Base-by-base conservation (phyloP, 2,113 vertebrate species). In the Panthera uncia region DNA sequence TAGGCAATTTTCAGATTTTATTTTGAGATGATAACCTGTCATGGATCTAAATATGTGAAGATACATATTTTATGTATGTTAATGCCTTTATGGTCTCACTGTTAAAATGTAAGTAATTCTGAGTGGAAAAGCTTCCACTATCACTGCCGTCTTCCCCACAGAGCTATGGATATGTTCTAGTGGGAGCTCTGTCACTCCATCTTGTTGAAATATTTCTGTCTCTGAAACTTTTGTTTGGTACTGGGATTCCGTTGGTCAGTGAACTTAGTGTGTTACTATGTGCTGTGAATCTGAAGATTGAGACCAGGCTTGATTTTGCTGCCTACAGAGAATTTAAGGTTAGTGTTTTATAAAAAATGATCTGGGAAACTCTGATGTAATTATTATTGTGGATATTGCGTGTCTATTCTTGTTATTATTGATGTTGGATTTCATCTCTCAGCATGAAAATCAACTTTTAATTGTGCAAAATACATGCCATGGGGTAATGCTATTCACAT, bases 41-140 rank as follows among this genome's bases (percentile, higher is more conserved):
- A 97, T 97, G 92, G 90, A 78, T 97, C 61, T 96, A 97, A 98
- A 94, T n/a, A 98, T 93, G 76, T 85, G 84, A 96, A 95, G 73
- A 96, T 98, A 94, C 97, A 95, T 98, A 96, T 92, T 98, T 98
- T 97, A 97, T 98, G 90, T 7, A 94, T 66, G 82, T 96, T 97
- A 98, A 97, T 98, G 96, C 74, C 38, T 97, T 98, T 97, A 96
- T 97, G 76, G 73, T 61, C 88, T 98, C 71, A 38, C 57, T 94
- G 93, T 82, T 96, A 94, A 97, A 97, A 93, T 89, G 81, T 82
- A 93, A 90, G 91, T 97, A 97, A 95, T 96, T 88, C 81, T 82
- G n/a, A 25, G 19, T 78, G 63, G 88, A 52, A 94, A 94, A 82
- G 81, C 95, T 96, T 95, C 95, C 45, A 21, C 79, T 29, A n/a